Evolutionary conservation across 1,140 invertebrate species (phyloP).

Genomic region (Catajapyx aquilonaris): DNA sequence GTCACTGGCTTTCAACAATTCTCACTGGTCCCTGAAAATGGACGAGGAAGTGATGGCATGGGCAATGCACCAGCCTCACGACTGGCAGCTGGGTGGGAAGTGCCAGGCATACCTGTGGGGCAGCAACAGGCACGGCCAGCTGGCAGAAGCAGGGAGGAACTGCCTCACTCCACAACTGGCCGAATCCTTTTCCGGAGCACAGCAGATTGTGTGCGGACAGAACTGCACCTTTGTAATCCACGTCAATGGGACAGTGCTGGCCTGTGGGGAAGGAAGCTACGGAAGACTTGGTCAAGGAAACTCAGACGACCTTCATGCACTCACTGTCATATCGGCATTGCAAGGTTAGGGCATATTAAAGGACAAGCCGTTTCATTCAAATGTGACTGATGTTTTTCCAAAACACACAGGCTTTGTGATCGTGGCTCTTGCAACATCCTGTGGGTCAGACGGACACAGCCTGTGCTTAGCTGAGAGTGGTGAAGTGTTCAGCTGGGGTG

Average conservation of each 20-base stretch:
- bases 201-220: constrained; percentile 39
- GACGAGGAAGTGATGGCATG: constrained; percentile 40
- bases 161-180: constrained; percentile 19
- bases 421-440: constrained; percentile 34
- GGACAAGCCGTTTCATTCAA: not conserved
- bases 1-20: constrained; percentile 21
- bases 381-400: not conserved
- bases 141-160: constrained; percentile 30
- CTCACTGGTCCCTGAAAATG: constrained; percentile 30
- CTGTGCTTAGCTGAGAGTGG: constrained; percentile 34
- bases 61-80: constrained; percentile 34
- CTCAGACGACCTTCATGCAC: constrained; percentile 33
- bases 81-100: constrained; percentile 44
- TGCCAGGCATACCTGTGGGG: constrained; percentile 40
- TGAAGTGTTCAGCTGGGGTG: constrained; percentile 36
- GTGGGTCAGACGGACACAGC: constrained; percentile 37
- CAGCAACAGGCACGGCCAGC: constrained; percentile 36
- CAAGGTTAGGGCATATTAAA: constrained; percentile 24
- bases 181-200: constrained; percentile 26
- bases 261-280: constrained; percentile 35
- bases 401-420: constrained; percentile 41
- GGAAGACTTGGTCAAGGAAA: constrained; percentile 34
- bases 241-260: constrained; percentile 30
- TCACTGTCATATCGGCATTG: constrained; percentile 36
- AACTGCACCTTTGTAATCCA: constrained; percentile 37